phyloP scores from a whole-genome alignment of 2,888 invertebrate genomes.

The Drosophila nigricruria region DNA sequence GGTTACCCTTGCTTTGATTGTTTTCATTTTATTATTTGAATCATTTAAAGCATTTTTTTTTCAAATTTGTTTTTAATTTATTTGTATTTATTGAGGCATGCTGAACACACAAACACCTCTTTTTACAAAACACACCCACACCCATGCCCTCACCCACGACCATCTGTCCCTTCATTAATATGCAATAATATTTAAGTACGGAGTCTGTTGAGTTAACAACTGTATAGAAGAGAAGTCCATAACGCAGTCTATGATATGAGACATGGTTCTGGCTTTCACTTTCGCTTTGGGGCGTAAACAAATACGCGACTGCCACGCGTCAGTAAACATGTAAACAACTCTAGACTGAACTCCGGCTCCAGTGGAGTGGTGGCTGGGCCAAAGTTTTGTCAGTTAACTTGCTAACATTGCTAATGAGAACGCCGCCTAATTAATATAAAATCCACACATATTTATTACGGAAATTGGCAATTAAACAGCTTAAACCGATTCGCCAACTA shows the following conservation, averaged over 20 bases:
- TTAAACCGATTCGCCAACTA: constrained; percentile 4
- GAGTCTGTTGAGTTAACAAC: constrained; percentile 33
- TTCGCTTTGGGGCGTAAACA: constrained; percentile 61
- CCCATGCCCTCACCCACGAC: background rate
- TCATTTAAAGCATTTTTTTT: constrained; percentile 34
- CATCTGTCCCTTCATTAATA: constrained; percentile 63
- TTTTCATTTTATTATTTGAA: constrained; percentile 38
- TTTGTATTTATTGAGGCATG: constrained; percentile 69
- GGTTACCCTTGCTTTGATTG: constrained; percentile 31
- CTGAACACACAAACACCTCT: constrained; percentile 22
- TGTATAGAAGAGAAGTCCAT: constrained; percentile 22
- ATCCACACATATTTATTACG: constrained; percentile 59
- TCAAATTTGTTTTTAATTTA: constrained; percentile 53
- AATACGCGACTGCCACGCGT: constrained; percentile 68
- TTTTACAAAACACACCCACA: background rate
- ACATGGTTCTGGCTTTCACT: constrained; percentile 25
- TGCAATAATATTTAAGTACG: constrained; percentile 59
- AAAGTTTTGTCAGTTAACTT: constrained; percentile 36
- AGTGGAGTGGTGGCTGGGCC: background rate
- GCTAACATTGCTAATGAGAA: constrained; percentile 57
- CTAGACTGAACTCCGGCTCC: background rate
- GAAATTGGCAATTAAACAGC: constrained; percentile 66
- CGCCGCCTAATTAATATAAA: constrained; percentile 54
- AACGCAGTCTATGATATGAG: constrained; percentile 44
- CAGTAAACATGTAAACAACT: constrained; percentile 49